phyloP scores from a whole-genome alignment of 1,140 invertebrate species.

The Chelonus insularis region DNA sequence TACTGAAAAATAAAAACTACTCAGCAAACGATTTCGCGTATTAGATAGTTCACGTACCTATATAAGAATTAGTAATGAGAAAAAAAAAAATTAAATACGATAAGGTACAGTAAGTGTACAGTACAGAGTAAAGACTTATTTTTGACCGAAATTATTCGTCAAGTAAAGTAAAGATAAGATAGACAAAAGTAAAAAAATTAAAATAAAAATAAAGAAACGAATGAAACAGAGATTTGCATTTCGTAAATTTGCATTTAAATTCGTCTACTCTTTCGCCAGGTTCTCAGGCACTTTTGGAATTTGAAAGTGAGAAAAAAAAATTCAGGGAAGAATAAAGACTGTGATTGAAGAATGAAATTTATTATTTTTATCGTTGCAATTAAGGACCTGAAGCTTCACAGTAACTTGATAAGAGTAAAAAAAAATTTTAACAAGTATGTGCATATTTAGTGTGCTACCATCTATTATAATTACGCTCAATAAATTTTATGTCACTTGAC shows the following conservation, averaged over 20 bases:
- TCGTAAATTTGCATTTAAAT: constrained; percentile 31
- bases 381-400: too few relatives aligned
- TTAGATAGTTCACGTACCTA: too few relatives aligned
- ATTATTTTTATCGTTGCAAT: too few relatives aligned
- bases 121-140: not conserved
- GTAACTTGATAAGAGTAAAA: too few relatives aligned
- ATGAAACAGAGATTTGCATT: constrained; percentile 26
- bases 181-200: constrained; percentile 6
- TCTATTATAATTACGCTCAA: too few relatives aligned
- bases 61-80: too few relatives aligned
- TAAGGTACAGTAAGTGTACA: too few relatives aligned
- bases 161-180: not conserved
- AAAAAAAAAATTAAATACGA: not conserved
- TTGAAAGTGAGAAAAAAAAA: constrained; percentile 9
- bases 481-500: too few relatives aligned
- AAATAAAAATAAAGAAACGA: not conserved
- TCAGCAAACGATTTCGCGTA: too few relatives aligned
- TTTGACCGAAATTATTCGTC: constrained; percentile 14
- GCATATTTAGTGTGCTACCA: too few relatives aligned
- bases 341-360: not conserved
- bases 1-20: too few relatives aligned
- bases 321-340: not conserved
- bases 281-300: constrained; percentile 20
- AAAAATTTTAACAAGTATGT: too few relatives aligned
- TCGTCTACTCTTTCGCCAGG: constrained; percentile 17